Evolutionary conservation across 2,888 invertebrate genomes (phyloP).

Genomic region (Plebejus anna): DNA sequence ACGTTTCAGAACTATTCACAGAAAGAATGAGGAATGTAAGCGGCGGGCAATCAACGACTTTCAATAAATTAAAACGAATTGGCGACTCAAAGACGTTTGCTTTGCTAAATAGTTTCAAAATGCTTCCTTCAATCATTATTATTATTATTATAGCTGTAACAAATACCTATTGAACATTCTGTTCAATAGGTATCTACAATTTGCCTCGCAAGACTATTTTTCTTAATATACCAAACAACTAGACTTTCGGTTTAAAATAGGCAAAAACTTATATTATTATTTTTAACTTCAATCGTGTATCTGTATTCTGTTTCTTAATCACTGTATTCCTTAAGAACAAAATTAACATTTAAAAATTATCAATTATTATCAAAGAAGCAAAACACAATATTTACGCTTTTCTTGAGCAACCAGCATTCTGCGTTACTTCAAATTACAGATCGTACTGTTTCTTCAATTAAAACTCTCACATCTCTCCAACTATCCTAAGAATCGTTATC

Average conservation of each 20-base stretch:
- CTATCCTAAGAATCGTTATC: neutral
- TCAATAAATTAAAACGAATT: neutral
- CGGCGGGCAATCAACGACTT: neutral
- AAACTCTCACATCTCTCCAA: neutral
- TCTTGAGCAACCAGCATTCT: neutral
- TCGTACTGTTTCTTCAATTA: neutral
- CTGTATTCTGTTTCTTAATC: too few species aligned
- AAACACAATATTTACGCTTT: neutral
- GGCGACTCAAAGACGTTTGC: neutral
- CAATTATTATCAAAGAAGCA: too few species aligned
- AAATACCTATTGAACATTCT: neutral
- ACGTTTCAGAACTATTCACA: slow-evolving; percentile 21
- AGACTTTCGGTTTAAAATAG: too few species aligned
- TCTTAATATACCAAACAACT: too few species aligned
- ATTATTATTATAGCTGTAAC: neutral
- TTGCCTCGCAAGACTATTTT: neutral
- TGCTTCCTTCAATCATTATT: neutral
- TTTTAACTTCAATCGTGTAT: too few species aligned
- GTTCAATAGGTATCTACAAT: neutral
- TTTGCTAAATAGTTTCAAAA: neutral
- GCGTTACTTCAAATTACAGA: neutral
- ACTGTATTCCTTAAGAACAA: too few species aligned
- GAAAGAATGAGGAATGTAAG: neutral
- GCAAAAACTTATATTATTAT: too few species aligned
- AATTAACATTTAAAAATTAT: too few species aligned